Evolutionary conservation across 2,113 vertebrate species (phyloP), one percentile per base, ranked within the genome.

Genomic region (Lepisosteus oculatus): DNA sequence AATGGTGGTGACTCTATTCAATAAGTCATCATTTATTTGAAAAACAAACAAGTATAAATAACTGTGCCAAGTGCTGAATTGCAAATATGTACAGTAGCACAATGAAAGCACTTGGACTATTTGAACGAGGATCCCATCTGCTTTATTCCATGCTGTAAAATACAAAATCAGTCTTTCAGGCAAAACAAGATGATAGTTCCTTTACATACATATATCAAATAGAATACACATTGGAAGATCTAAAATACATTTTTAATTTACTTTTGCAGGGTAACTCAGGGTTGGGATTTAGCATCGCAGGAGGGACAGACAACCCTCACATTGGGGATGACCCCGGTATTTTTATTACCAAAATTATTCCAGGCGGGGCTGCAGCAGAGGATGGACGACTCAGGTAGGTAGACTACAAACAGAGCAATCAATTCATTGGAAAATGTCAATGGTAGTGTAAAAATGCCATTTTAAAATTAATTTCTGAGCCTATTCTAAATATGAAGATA

Each of bases 311-410:
- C 88, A 99, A 99, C 84, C 96, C 97, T 72, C 97, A 99, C 83
- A 96, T 98, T 67, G 96, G 95, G 54, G 96, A 99, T 76, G 96
- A 99, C 79, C 97, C 97, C 8, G 96, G 97, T 69, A 99, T 99
- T 91, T 99, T 98, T 89, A 99, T 99, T 83, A 99, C 97, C 71
- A 99, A 99, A 89, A 98, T 98, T 87, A 98, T 98, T 83, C 93
- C 95, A n/a, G 95, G 96, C 83, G 97, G 97, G 81, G 96, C 97
- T 51, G 97, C 97, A 61, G 95, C 97, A 63, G 95, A 98, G 77
- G 97, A 99, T 77, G 95, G 97, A 76, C 93, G 97, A 73, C 93
- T 99, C 82, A 94, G 96, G 97, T 97, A 83, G 86, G 89, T 78
- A 61, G 17, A 29, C 17, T 29, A 29, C 17, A 29, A 29, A 29